phyloP scores from a whole-genome alignment of 2,888 invertebrate genomes.

The Dryococelus australis region DNA sequence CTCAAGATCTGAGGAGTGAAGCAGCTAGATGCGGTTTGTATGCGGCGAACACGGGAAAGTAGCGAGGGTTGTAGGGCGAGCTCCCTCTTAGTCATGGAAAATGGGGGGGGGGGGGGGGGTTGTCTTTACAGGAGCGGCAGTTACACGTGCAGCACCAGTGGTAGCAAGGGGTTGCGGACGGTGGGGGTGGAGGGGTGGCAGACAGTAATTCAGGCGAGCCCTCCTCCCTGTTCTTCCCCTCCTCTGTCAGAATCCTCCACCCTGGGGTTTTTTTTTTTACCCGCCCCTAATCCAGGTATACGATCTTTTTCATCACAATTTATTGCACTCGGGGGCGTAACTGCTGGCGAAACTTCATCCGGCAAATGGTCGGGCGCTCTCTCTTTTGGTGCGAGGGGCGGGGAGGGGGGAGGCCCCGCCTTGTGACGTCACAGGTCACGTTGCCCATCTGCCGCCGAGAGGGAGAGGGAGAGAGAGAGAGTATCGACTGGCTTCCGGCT shows the following conservation, averaged over 20 bases:
- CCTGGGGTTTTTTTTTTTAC: neutral
- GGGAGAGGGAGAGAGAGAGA: too few relatives aligned
- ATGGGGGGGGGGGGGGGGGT: too few relatives aligned
- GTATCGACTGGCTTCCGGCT: too few relatives aligned
- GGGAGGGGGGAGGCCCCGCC: neutral
- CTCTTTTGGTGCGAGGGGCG: neutral
- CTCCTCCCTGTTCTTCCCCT: neutral
- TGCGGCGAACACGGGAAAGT: too few relatives aligned
- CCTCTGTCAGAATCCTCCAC: neutral
- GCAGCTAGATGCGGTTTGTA: too few relatives aligned
- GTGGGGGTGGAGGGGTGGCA: neutral
- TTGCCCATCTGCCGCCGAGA: too few relatives aligned
- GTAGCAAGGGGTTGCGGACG: too few relatives aligned
- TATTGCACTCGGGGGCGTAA: conserved; percentile 32
- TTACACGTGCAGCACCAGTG: too few relatives aligned
- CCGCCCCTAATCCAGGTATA: conserved; percentile 19
- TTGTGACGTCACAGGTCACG: conserved; percentile 19
- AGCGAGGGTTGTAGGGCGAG: too few relatives aligned
- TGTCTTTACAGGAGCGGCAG: too few relatives aligned
- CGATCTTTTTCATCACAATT: conserved; percentile 34
- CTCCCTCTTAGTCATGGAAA: too few relatives aligned
- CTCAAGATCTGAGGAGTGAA: too few relatives aligned
- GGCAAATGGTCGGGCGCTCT: conserved; percentile 30
- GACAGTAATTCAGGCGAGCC: neutral
- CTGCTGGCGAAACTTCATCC: conserved; percentile 31